These are phyloP conservation scores for Coremacera marginata DNA, from an alignment of 2,888 invertebrate genomes.

Conservation along the genomic window DNA sequence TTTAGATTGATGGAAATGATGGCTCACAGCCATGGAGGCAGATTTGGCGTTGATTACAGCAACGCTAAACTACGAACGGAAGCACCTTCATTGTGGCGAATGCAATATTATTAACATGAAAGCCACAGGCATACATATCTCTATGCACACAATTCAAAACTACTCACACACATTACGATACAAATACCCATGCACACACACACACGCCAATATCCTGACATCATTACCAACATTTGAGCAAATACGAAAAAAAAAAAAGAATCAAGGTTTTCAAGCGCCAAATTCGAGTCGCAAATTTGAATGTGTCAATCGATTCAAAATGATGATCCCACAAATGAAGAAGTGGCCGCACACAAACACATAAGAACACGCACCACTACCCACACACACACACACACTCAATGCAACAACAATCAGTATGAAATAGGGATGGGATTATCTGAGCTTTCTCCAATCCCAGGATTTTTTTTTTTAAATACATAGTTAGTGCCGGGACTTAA, in stretches of 20 bases:
- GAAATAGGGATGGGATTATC: no score
- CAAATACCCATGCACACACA: background rate
- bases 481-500: no score
- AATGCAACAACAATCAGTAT: background rate
- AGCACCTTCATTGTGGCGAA: background rate
- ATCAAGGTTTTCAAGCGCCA: background rate
- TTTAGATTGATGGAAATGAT: background rate
- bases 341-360: background rate
- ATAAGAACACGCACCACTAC: background rate
- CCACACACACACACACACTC: background rate
- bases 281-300: constrained; percentile 14
- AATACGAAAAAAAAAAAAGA: no score
- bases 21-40: background rate
- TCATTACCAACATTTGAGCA: background rate
- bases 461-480: no score
- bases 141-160: background rate
- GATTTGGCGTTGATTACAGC: background rate
- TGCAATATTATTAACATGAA: background rate
- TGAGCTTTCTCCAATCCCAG: no score
- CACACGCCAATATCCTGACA: background rate
- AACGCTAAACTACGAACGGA: background rate
- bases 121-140: background rate
- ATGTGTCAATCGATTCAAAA: background rate
- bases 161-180: background rate
- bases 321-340: background rate